phyloP scores from a whole-genome alignment of 2,113 vertebrate genomes.

The Pelusios castaneus region DNA sequence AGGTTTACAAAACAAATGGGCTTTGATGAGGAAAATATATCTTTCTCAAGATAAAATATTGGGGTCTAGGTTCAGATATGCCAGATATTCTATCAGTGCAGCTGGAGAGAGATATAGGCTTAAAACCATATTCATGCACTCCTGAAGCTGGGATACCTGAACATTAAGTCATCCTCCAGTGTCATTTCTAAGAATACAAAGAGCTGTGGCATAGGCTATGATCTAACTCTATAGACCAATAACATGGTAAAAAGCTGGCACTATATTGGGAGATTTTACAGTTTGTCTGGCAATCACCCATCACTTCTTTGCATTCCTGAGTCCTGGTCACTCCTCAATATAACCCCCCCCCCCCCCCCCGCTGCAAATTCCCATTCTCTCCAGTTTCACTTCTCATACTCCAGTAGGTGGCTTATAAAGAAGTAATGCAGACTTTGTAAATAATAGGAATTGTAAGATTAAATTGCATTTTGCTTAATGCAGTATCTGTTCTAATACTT shows the following conservation, averaged over 20 bases:
- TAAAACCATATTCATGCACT: background rate
- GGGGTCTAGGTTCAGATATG: background rate
- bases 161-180: background rate
- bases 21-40: background rate
- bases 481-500: background rate
- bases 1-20: background rate
- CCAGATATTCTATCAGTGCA: background rate
- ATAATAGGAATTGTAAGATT: conserved; percentile 13
- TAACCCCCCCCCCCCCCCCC: background rate
- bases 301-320: background rate
- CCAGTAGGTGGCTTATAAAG: background rate
- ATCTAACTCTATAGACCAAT: background rate
- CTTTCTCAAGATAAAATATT: background rate
- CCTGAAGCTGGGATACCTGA: background rate
- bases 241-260: fast-evolving
- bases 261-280: background rate
- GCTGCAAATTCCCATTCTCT: background rate
- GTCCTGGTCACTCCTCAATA: background rate
- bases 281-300: background rate
- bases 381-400: background rate
- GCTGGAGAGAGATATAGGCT: background rate
- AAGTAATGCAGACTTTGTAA: background rate
- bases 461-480: conserved; percentile 19
- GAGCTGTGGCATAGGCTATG: fast-evolving
- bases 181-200: background rate